Base-by-base conservation (phyloP, 2,113 vertebrate genomes). In the Grantiella picta region DNA sequence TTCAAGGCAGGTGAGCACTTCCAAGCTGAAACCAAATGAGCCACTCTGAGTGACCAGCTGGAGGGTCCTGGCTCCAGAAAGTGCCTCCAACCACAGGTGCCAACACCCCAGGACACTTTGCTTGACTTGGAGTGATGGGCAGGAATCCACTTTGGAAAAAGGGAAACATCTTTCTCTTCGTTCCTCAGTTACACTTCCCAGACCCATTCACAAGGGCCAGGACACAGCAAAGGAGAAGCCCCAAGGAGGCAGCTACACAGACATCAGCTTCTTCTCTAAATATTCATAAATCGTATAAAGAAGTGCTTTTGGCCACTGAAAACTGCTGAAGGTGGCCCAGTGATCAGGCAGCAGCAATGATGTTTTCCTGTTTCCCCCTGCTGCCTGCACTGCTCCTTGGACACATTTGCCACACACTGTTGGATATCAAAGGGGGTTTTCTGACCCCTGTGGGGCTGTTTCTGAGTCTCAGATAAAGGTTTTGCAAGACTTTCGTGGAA, bases 361-460 rank as follows among this genome's bases (percentile, higher is more conserved):
- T 29, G 15, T 9, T 45, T 42, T 42, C 42, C 27, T 57, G 19
- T 86, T 71, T 89, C 11, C 5, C 8, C 2, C 20, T 15, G 8
- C 59, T 91, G 44, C 3, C 10, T 77, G 80, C 23, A 36, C n/a
- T 63, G 40, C 15, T 86, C 33, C 52, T 68, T 2, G 0, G n/a
- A 36, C 35, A n/a, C 0, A 0, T 68, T 49, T 59, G 42, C 45
- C 20, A 5, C 35, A 35, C 8, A 12, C 45, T 2, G 0, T 0
- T 72, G 31, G 59, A 77, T 65, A 49, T 11, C 53, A 23, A 57
- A 63, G 31, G 31, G 35, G 3, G 7, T 9, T 64, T 89, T 54
- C 68, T 83, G 42, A 59, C n/a, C 22, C 40, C 29, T 2, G 0
- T 17, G 1, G 29, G 36, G 2, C 0, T 64, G 63, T 60, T 69